Base-by-base conservation (phyloP, 2,888 invertebrate species). In the Heliconius ethilla region DNA sequence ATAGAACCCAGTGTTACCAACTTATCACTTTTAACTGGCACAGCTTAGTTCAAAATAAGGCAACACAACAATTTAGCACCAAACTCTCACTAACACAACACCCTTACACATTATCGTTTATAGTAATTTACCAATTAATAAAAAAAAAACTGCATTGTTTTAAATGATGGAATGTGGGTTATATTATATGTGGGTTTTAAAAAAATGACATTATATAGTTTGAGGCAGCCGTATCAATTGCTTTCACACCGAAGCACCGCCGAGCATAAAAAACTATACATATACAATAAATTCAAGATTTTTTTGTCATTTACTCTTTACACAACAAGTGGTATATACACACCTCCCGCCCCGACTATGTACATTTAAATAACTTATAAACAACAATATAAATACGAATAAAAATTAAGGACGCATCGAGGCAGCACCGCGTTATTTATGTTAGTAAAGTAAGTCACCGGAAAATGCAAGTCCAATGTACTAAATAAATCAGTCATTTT, bases 311-410 rank as follows among this genome's bases (percentile, higher is more conserved):
- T 92, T 90, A 90, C 90, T 88, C 91, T 91, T 90, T 90, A 89
- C 87, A 86, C 89, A 87, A 86, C 90, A 88, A 88, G 91, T 89
- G 91, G 91, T 92, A 93, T 92, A 93, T 89, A 89, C 89, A 83
- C 27, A 85, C 87, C 86, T 87, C 87, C 86, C 83, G 83, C 83
- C 84, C 83, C 89, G 88, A 88, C 89, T 90, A 90, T 93, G 92
- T 93, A 86, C 93, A 93, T 92, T 92, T 81, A 92, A 93, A 93
- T 91, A 92, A 91, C 93, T 93, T 93, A 93, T 83, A 92, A 92
- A 93, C 87, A 90, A 91, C 85, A 89, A 92, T 92, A 92, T 91
- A 93, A 91, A 92, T 87, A 88, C 85, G 6, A 72, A n/a, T 91
- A 91, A 90, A 93, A 92, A 91, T 87, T 86, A 89, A 84, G 89